Evolutionary conservation across 2,888 invertebrate species (phyloP).

Genomic region (Ischnura elegans): DNA sequence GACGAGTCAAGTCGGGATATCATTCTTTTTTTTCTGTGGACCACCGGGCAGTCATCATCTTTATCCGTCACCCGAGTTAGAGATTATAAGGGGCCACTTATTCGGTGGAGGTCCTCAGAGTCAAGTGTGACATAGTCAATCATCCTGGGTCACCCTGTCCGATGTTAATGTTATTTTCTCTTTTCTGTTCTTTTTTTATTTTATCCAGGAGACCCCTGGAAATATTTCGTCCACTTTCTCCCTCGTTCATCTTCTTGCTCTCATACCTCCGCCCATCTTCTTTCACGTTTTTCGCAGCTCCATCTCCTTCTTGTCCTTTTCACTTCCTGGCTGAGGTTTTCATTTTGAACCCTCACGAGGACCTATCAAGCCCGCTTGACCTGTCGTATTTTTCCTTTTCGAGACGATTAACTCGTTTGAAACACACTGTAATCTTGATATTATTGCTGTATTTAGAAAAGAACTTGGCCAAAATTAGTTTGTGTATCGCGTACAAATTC

Average conservation of each 20-base stretch:
- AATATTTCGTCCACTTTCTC: not conserved
- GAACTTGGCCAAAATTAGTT: too few species aligned
- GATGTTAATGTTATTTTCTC: not conserved
- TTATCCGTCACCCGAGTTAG: not conserved
- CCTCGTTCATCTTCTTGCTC: not conserved
- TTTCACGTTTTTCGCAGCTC: not conserved
- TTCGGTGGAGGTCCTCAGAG: not conserved
- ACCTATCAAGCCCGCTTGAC: too few species aligned
- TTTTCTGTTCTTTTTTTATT: not conserved
- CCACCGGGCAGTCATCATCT: slow-evolving; percentile 14
- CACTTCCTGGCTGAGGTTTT: too few species aligned
- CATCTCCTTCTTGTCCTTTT: not conserved
- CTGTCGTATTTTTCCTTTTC: too few species aligned
- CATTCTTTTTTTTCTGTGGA: not conserved
- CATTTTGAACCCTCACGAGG: too few species aligned
- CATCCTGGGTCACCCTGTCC: not conserved
- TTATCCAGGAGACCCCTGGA: not conserved
- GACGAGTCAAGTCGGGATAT: not conserved
- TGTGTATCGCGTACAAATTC: too few species aligned
- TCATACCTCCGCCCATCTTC: not conserved
- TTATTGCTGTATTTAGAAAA: too few species aligned
- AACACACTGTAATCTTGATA: too few species aligned
- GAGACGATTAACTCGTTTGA: too few species aligned
- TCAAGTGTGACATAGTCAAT: not conserved
- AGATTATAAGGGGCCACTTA: not conserved